Evolutionary conservation across 2,797 vertebrate species (phyloP).

Genomic region (Chelonia mydas): DNA sequence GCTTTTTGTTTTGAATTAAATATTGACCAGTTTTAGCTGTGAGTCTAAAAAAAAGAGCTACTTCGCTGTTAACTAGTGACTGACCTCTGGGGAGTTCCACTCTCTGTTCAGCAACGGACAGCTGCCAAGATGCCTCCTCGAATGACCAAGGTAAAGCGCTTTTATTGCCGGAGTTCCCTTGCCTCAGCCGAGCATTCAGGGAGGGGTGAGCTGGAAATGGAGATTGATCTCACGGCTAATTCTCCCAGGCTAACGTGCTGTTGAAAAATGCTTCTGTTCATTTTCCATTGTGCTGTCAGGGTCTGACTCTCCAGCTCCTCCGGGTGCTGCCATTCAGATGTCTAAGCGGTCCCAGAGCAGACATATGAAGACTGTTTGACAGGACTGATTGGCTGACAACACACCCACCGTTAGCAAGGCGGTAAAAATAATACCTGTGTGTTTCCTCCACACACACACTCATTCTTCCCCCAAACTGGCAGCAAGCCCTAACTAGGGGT

Average conservation of each 20-base stretch:
- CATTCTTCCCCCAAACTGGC: background rate
- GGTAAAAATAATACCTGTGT: background rate
- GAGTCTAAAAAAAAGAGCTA: constrained; percentile 45
- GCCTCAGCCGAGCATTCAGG: background rate
- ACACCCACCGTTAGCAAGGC: background rate
- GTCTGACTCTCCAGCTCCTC: background rate
- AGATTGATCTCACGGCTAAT: background rate
- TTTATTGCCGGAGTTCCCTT: constrained; percentile 34
- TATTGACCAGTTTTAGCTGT: constrained; percentile 54
- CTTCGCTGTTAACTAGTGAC: constrained; percentile 34
- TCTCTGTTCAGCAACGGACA: background rate
- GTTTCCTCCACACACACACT: too few relatives aligned
- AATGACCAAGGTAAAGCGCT: constrained; percentile 10
- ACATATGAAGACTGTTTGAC: background rate
- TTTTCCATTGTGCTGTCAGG: background rate
- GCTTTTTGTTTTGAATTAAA: background rate
- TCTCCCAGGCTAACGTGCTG: background rate
- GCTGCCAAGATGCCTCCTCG: constrained; percentile 62
- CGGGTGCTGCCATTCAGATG: background rate
- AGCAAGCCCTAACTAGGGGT: background rate
- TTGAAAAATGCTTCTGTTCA: background rate
- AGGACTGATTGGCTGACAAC: background rate
- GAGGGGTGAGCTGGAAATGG: background rate
- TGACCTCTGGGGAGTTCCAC: constrained; percentile 11
- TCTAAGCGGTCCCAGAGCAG: background rate